phyloP scores from a whole-genome alignment of 2,113 vertebrate species.

The Cyphomyrus plagiostoma region DNA sequence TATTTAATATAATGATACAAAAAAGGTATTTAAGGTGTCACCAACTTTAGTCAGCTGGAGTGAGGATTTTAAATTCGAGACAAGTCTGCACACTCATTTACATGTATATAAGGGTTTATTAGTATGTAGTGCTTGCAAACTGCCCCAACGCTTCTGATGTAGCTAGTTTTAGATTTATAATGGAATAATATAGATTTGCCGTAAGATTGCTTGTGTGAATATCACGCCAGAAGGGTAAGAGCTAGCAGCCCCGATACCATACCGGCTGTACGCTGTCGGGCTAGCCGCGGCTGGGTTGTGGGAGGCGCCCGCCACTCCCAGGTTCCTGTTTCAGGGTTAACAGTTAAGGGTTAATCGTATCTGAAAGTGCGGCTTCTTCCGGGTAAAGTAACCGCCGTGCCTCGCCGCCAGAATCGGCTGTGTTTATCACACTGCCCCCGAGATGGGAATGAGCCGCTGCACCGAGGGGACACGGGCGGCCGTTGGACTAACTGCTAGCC shows the following conservation, averaged over 20 bases:
- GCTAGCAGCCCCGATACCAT: not conserved
- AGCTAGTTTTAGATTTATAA: not conserved
- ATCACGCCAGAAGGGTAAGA: not conserved
- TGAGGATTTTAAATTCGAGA: too few relatives aligned
- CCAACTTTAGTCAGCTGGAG: not conserved
- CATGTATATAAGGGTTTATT: too few relatives aligned
- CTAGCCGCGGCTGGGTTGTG: not conserved
- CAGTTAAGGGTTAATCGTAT: not conserved
- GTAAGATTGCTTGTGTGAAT: not conserved
- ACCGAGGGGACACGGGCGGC: not conserved
- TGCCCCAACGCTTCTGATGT: not conserved
- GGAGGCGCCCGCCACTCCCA: not conserved
- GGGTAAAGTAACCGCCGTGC: not conserved
- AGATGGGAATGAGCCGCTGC: not conserved
- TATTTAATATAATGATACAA: not conserved
- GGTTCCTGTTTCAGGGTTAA: not conserved
- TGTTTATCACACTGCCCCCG: not conserved
- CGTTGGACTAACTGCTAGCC: not conserved
- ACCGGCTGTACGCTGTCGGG: not conserved
- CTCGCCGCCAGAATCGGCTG: not conserved
- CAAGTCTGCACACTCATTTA: too few relatives aligned
- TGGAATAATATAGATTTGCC: not conserved
- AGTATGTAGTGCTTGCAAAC: not conserved
- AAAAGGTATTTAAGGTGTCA: not conserved
- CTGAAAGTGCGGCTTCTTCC: not conserved